phyloP scores from a whole-genome alignment of 2,113 vertebrate species.

The Gyps fulvus region DNA sequence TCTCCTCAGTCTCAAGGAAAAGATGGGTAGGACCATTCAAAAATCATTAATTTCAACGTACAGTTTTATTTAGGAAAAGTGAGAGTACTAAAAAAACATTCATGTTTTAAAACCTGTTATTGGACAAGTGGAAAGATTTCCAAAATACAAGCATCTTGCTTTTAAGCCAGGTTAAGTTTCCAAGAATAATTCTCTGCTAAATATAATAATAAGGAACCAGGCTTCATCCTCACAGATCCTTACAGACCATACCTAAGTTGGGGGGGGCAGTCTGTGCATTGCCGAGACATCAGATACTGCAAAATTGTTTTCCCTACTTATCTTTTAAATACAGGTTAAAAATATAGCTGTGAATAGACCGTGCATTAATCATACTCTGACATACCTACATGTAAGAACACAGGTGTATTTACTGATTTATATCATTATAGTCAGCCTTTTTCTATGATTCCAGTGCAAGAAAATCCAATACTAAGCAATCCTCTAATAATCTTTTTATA shows the following conservation, averaged over 20 bases:
- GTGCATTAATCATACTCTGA: neutral
- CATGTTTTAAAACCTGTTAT: neutral
- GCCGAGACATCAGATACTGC: neutral
- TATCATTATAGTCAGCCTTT: neutral
- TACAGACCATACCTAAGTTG: accelerated
- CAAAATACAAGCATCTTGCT: neutral
- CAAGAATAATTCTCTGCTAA: neutral
- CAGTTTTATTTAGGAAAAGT: neutral
- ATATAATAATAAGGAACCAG: neutral
- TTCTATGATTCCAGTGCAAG: neutral
- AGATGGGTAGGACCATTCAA: neutral
- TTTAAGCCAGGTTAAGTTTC: neutral
- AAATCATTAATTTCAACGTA: neutral
- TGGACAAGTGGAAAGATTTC: neutral
- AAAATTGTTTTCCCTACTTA: neutral
- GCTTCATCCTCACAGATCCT: neutral
- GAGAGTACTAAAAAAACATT: neutral
- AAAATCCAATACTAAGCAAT: neutral
- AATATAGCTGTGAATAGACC: neutral
- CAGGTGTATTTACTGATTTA: neutral
- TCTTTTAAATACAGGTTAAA: neutral
- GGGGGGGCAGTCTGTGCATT: neutral
- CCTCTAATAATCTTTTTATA: neutral
- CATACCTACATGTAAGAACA: neutral
- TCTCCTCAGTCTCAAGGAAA: neutral